Conservation (phyloP, 2,888 invertebrate species). For the Drosophila limbata region DNA sequence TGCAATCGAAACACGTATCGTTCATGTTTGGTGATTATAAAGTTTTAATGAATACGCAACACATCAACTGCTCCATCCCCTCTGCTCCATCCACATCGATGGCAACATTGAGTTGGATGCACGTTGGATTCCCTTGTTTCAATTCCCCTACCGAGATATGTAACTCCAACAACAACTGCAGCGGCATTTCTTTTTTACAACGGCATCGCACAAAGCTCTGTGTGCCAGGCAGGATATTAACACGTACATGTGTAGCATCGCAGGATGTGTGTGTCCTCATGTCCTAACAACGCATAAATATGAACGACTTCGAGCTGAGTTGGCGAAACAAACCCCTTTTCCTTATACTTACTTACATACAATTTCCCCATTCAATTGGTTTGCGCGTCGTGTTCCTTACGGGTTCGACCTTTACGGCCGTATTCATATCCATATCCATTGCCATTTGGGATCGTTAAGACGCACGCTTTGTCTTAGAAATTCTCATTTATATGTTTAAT, state of each 20-base stretch:
- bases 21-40: conserved; percentile 79
- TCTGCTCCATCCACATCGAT: conserved; percentile 5
- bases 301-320: conserved; percentile 55
- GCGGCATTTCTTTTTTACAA: conserved; percentile 73
- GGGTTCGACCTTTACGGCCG: conserved; percentile 55
- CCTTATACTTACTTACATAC: not conserved
- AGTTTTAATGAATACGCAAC: conserved; percentile 80
- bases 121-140: conserved; percentile 46
- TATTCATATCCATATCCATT: conserved; percentile 59
- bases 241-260: conserved; percentile 67
- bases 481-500: conserved; percentile 54
- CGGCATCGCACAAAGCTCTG: conserved; percentile 55
- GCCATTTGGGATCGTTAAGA: conserved; percentile 66
- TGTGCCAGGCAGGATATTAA: conserved; percentile 69
- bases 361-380: conserved; percentile 54
- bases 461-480: conserved; percentile 56
- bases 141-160: conserved; percentile 7
- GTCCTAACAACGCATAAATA: conserved; percentile 68
- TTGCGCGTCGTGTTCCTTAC: conserved; percentile 53
- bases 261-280: conserved; percentile 64
- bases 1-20: conserved; percentile 66
- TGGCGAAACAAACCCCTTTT: conserved; percentile 42
- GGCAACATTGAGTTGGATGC: conserved; percentile 49
- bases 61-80: conserved; percentile 38
- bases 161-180: conserved; percentile 50